Percentiles rank a stretch among this genome's conserved stretches.
Conservation (phyloP, 2,113 vertebrate species). For the Thunnus maccoyii region DNA sequence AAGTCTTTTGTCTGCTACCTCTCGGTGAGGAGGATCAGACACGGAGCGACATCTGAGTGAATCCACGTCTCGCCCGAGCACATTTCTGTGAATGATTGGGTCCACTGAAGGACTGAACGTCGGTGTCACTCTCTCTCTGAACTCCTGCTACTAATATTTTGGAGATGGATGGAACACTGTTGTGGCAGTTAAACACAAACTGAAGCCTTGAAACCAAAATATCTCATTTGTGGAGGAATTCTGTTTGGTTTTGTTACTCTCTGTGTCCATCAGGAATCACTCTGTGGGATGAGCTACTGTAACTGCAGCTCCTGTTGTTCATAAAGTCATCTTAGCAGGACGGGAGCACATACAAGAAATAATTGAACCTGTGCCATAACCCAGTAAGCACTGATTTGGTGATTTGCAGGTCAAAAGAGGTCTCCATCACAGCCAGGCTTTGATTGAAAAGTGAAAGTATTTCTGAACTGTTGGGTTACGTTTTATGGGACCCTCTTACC, state of each 20-base stretch:
- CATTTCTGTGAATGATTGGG: neutral
- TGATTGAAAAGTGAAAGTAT: too few species aligned
- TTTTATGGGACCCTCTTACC: too few species aligned
- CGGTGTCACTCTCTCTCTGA: neutral
- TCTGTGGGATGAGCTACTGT: neutral
- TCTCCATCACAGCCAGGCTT: too few species aligned
- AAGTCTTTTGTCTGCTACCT: neutral
- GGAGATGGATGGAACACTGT: neutral
- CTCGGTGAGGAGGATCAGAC: neutral
- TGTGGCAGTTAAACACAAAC: neutral
- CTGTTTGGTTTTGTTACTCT: conserved; percentile 31
- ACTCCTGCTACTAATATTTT: neutral
- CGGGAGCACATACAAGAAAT: too few species aligned
- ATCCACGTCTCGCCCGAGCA: neutral
- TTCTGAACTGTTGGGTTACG: too few species aligned
- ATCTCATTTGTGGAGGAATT: neutral
- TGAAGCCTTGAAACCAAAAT: conserved; percentile 27
- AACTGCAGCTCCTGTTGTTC: neutral
- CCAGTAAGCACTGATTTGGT: too few species aligned
- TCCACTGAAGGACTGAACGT: neutral
- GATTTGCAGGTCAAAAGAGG: too few species aligned
- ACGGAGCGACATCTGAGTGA: neutral
- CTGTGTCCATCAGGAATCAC: conserved; percentile 10
- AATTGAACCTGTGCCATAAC: too few species aligned
- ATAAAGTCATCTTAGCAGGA: neutral